Evolutionary conservation across 2,888 invertebrate species (phyloP).

Genomic region (Campaea margaritaria): DNA sequence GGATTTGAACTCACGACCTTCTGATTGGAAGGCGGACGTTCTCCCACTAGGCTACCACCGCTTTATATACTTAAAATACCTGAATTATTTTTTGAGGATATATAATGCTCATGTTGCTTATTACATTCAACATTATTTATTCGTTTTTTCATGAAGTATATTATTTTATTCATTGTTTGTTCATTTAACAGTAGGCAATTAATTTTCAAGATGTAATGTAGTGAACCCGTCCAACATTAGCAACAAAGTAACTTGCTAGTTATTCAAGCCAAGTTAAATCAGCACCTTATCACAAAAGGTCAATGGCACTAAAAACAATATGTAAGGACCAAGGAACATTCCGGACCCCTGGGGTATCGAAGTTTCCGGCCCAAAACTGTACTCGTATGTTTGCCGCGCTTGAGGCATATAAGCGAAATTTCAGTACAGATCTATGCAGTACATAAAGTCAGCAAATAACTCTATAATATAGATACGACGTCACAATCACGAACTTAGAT

Average conservation of each 20-base stretch:
- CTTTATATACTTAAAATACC: too few species aligned
- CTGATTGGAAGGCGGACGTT: too few species aligned
- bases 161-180: background rate
- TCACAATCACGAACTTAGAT: too few species aligned
- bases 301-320: conserved; percentile 29
- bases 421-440: conserved; percentile 7
- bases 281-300: conserved; percentile 40
- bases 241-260: background rate
- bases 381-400: conserved; percentile 44
- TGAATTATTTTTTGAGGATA: too few species aligned
- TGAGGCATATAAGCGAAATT: conserved; percentile 35
- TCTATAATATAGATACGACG: too few species aligned
- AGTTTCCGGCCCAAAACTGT: conserved; percentile 44
- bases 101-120: too few species aligned
- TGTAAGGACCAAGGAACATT: conserved; percentile 36
- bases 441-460: conserved; percentile 2
- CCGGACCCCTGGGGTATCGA: conserved; percentile 42
- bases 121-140: background rate
- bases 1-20: too few species aligned
- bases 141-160: background rate
- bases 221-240: too few species aligned
- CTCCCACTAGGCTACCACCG: too few species aligned
- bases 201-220: too few species aligned
- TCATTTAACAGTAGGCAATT: too few species aligned
- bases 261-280: conserved; percentile 38